Conservation (phyloP, 2,888 invertebrate species). For the Thumatha senex region DNA sequence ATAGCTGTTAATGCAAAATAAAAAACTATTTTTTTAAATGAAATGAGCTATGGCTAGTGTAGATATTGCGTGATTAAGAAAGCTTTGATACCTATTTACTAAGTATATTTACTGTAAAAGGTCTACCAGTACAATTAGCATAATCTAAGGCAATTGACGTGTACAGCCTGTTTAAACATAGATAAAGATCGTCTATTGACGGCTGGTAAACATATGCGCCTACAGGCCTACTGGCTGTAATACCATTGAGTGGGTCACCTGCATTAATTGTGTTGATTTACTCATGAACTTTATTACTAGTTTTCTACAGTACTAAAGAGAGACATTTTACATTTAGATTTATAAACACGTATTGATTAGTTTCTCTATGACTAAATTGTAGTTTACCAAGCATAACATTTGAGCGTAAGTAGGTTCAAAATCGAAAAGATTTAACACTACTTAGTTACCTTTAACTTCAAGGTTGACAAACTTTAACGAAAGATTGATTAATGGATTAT, state of each 20-base stretch:
- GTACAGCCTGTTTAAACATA: conserved; percentile 36
- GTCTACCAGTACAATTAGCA: conserved; percentile 28
- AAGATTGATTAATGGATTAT: too few relatives aligned
- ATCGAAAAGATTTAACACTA: too few relatives aligned
- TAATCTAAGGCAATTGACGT: conserved; percentile 26
- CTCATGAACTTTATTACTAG: conserved; percentile 14
- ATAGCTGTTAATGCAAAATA: too few relatives aligned
- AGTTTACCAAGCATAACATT: too few relatives aligned
- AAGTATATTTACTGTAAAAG: conserved; percentile 4
- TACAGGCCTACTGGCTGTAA: conserved; percentile 26
- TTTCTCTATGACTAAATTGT: too few relatives aligned
- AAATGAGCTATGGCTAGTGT: too few relatives aligned
- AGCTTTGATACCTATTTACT: background rate
- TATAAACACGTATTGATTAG: too few relatives aligned
- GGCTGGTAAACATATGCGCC: conserved; percentile 19
- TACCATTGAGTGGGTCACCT: conserved; percentile 27
- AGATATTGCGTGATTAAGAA: background rate
- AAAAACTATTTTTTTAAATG: too few relatives aligned
- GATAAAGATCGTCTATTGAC: conserved; percentile 18
- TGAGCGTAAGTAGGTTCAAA: too few relatives aligned
- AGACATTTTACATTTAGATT: too few relatives aligned
- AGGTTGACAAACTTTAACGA: too few relatives aligned
- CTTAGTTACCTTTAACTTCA: too few relatives aligned
- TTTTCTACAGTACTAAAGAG: conserved; percentile 2
- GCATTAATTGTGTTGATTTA: conserved; percentile 17